A percentile compares a stretch with the other conserved stretches of the same genome.
These are phyloP conservation scores for Dermochelys coriacea DNA, from an alignment of 2,797 vertebrate genomes.

Conservation along the genomic window DNA sequence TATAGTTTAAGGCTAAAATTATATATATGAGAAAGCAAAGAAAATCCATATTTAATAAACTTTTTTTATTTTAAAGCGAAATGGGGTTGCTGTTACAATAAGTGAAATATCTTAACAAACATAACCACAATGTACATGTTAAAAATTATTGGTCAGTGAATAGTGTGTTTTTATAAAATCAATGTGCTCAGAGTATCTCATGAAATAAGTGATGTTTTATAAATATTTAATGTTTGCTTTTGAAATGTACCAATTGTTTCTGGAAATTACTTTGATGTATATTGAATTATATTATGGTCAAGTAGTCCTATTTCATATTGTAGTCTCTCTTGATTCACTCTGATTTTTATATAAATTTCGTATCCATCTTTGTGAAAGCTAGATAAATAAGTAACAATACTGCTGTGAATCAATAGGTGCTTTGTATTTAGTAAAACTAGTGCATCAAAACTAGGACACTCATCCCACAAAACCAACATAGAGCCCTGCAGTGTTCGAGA, in stretches of 20 bases:
- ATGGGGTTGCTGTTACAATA: not conserved
- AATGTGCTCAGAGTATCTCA: not conserved
- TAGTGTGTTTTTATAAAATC: not conserved
- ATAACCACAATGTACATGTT: not conserved
- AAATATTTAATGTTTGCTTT: not conserved
- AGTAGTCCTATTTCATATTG: not conserved
- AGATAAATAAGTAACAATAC: not conserved
- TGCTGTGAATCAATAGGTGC: not conserved
- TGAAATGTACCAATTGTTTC: not conserved
- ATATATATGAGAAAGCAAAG: not conserved
- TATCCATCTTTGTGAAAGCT: not conserved
- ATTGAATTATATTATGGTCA: not conserved
- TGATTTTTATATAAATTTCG: not conserved
- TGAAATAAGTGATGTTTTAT: not conserved
- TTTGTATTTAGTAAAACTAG: not conserved
- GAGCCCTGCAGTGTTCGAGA: not conserved
- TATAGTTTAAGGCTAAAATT: not conserved
- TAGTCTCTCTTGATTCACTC: not conserved
- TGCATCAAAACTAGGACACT: not conserved
- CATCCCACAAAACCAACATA: accelerated
- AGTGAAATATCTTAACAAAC: not conserved
- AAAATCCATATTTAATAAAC: not conserved
- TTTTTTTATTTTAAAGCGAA: not conserved
- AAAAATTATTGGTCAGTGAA: not conserved
- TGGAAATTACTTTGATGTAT: not conserved